These are phyloP conservation scores for Nanger granti DNA, from an alignment of 2,113 vertebrate genomes.

Conservation along the genomic window DNA sequence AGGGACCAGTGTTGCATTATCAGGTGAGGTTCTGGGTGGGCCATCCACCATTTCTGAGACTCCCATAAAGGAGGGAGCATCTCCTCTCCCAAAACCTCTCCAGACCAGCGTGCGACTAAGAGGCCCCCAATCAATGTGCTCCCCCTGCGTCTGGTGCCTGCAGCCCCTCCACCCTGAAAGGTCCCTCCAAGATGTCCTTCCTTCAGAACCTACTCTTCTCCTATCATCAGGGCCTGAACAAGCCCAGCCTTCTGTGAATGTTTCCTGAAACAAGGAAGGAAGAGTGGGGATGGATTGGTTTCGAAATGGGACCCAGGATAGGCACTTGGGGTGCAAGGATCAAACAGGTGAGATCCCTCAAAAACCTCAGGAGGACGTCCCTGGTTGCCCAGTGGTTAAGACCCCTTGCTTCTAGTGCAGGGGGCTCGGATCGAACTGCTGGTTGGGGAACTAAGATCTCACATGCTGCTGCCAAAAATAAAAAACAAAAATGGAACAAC, in stretches of 20 bases:
- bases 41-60: not conserved
- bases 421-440: rapidly evolving
- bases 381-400: not conserved
- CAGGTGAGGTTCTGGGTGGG: conserved; percentile 79
- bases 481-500: not conserved
- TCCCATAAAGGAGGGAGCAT: not conserved
- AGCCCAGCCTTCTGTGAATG: not conserved
- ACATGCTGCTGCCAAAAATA: not conserved
- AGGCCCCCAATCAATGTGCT: not conserved
- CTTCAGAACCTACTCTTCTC: not conserved
- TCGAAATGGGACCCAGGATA: not conserved
- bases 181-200: not conserved
- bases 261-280: not conserved
- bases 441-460: not conserved
- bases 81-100: not conserved
- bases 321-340: too few relatives aligned
- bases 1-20: conserved; percentile 95
- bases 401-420: not conserved
- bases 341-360: not conserved
- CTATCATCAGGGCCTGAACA: not conserved
- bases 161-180: too few relatives aligned
- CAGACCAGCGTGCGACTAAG: not conserved
- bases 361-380: not conserved
- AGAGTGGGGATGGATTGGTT: not conserved
- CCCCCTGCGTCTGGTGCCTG: not conserved